phyloP scores from a whole-genome alignment of 2,888 invertebrate genomes.

The Ethmia dodecea region DNA sequence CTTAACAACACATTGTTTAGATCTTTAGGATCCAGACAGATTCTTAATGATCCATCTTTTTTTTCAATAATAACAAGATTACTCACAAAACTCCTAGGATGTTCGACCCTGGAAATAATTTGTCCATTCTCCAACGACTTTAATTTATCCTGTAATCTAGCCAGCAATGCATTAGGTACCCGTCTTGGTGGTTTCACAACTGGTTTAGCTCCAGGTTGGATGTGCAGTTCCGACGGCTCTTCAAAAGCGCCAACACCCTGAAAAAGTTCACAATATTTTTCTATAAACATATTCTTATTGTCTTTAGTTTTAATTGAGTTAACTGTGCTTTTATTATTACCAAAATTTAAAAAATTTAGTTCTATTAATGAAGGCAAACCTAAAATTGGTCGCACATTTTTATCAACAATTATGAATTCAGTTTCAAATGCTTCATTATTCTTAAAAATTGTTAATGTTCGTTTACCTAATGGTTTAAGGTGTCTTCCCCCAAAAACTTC shows the following conservation, averaged over 20 bases:
- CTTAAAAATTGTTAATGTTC: constrained; percentile 2
- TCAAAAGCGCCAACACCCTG: constrained; percentile 12
- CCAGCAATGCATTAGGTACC: constrained; percentile 15
- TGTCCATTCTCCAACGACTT: constrained; percentile 8
- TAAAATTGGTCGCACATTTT: constrained; percentile 7
- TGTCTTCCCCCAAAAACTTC: constrained; percentile 8
- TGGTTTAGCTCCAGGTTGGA: not conserved
- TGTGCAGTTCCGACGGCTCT: not conserved
- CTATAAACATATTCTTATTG: not conserved
- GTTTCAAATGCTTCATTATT: constrained; percentile 1
- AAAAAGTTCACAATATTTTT: constrained; percentile 6
- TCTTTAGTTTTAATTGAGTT: constrained; percentile 3
- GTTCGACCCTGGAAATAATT: constrained; percentile 16
- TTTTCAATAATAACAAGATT: constrained; percentile 18
- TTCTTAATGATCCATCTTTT: constrained; percentile 14
- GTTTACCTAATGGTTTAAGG: constrained; percentile 5
- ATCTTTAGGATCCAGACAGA: constrained; percentile 19
- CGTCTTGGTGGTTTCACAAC: constrained; percentile 13
- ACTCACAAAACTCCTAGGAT: constrained; percentile 16
- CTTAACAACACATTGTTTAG: constrained; percentile 16
- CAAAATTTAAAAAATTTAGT: constrained; percentile 4
- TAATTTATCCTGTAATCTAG: constrained; percentile 13
- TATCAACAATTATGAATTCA: constrained; percentile 12
- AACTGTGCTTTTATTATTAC: constrained; percentile 3
- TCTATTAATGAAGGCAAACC: constrained; percentile 8